Percentiles rank a stretch among this genome's conserved stretches.
phyloP scores from a whole-genome alignment of 2,113 vertebrate genomes.

The Rhagologus leucostigma region DNA sequence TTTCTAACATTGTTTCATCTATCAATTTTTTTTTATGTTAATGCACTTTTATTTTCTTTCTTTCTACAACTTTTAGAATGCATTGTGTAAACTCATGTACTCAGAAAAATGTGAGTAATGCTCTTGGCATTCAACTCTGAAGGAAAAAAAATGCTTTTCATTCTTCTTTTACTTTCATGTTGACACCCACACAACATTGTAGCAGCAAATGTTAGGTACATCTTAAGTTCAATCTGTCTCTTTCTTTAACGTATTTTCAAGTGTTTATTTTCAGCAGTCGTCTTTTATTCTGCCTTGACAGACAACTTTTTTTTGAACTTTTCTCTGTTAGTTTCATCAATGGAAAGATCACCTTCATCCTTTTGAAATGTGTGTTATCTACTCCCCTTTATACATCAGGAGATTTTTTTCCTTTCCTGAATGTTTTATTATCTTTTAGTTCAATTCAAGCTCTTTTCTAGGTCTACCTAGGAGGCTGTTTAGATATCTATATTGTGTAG shows the following conservation, averaged over 20 bases:
- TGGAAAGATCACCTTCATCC: neutral
- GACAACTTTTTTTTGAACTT: neutral
- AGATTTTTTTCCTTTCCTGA: neutral
- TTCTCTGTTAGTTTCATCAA: neutral
- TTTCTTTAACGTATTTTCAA: neutral
- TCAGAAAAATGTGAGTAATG: neutral
- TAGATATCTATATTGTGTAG: neutral
- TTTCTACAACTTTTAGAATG: neutral
- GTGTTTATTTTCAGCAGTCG: neutral
- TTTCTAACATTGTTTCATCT: neutral
- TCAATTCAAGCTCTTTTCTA: neutral
- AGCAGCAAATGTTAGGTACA: neutral
- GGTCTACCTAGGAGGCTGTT: neutral
- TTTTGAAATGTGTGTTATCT: neutral
- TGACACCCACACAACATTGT: neutral
- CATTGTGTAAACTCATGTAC: neutral
- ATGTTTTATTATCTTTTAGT: neutral
- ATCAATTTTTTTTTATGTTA: neutral
- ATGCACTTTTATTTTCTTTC: neutral
- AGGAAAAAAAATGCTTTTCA: neutral
- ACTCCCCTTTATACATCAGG: neutral
- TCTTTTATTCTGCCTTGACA: neutral
- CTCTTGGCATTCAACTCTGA: neutral
- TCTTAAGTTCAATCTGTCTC: neutral
- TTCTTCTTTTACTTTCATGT: neutral